phyloP scores from a whole-genome alignment of 2,797 vertebrate genomes.

The Natrix natrix region DNA sequence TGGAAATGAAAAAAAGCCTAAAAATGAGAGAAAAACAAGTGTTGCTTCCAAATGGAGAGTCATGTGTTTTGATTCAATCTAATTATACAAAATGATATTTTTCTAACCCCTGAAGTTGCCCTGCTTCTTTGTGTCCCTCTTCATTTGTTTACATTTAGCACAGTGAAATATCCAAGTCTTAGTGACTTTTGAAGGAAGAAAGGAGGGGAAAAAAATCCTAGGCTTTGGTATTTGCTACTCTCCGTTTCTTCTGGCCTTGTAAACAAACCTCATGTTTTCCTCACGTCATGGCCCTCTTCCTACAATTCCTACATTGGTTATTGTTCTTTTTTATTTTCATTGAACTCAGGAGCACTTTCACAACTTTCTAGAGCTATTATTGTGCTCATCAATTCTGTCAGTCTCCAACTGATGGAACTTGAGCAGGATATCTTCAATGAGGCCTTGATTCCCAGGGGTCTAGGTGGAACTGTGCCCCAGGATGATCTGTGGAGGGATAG shows the following conservation, averaged over 20 bases:
- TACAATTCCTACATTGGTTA: conserved; percentile 35
- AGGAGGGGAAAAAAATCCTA: conserved; percentile 37
- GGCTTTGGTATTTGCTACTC: conserved; percentile 48
- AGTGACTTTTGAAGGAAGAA: conserved; percentile 38
- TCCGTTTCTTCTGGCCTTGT: conserved; percentile 60
- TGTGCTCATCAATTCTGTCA: conserved; percentile 10
- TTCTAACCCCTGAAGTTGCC: conserved; percentile 67
- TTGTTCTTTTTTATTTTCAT: conserved; percentile 51
- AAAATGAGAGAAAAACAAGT: conserved; percentile 56
- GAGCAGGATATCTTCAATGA: conserved; percentile 6
- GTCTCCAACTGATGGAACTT: conserved; percentile 3
- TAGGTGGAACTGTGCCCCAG: background rate
- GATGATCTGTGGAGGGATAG: background rate
- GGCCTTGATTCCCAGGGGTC: background rate
- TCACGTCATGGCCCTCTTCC: conserved; percentile 46
- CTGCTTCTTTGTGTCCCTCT: conserved; percentile 61
- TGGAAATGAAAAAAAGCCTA: conserved; percentile 21
- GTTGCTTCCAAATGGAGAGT: conserved; percentile 67
- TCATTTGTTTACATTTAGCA: conserved; percentile 64
- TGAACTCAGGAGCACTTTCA: conserved; percentile 33
- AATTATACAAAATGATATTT: conserved; percentile 71
- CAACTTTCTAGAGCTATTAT: conserved; percentile 37
- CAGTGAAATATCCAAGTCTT: conserved; percentile 65
- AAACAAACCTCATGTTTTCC: conserved; percentile 62
- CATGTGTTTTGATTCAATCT: conserved; percentile 71